A percentile compares a stretch with the other conserved stretches of the same genome.
Evolutionary conservation across 2,888 invertebrate species (phyloP).

Genomic region (Octodonta nipae): DNA sequence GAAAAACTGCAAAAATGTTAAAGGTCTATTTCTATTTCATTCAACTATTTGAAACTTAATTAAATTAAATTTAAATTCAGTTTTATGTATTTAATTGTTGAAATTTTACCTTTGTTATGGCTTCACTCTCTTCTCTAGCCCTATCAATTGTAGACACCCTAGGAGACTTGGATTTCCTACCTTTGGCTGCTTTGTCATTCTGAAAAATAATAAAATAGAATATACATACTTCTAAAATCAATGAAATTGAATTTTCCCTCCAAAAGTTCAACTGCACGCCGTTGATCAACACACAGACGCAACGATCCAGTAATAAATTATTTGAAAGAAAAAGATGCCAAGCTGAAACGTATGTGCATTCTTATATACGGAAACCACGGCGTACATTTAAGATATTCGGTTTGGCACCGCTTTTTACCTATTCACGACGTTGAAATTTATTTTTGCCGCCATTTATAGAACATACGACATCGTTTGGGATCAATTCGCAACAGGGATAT

Average conservation of each 20-base stretch:
- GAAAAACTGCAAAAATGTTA: too few species aligned
- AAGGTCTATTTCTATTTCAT: too few species aligned
- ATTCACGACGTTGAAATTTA: too few species aligned
- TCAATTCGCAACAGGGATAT: too few species aligned
- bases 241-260: conserved; percentile 31
- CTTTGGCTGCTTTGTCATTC: conserved; percentile 35
- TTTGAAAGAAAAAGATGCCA: conserved; percentile 22
- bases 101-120: conserved; percentile 19
- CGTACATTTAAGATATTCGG: conserved; percentile 23
- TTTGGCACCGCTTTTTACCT: too few species aligned
- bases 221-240: not conserved
- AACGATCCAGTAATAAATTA: conserved; percentile 16
- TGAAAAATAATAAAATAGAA: conserved; percentile 17
- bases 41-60: too few species aligned
- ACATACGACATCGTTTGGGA: too few species aligned
- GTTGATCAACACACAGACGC: conserved; percentile 17
- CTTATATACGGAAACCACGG: conserved; percentile 17
- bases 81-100: not conserved
- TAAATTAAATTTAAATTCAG: too few species aligned
- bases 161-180: conserved; percentile 37
- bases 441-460: too few species aligned
- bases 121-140: conserved; percentile 40
- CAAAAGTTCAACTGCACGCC: conserved; percentile 27
- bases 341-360: conserved; percentile 24
- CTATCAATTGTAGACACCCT: conserved; percentile 37